These are phyloP conservation scores for Struthio camelus DNA, from an alignment of 2,113 vertebrate species.

Conservation along the genomic window DNA sequence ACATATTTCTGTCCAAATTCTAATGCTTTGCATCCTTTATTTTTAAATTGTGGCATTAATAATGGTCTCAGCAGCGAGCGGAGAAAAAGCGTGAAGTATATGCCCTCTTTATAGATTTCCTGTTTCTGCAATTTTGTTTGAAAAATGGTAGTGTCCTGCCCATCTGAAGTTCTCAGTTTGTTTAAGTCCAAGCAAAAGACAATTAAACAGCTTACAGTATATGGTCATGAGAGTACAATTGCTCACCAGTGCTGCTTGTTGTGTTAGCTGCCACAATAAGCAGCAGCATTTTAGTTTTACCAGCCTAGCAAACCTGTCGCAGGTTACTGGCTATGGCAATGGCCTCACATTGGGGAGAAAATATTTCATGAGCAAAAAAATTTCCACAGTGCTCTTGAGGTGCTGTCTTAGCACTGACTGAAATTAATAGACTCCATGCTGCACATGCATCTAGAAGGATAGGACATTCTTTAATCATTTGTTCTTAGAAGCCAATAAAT, in stretches of 20 bases:
- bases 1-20: neutral
- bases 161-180: slow-evolving; percentile 42
- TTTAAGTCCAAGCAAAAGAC: slow-evolving; percentile 48
- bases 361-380: neutral
- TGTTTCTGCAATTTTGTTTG: slow-evolving; percentile 40
- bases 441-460: neutral
- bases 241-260: neutral
- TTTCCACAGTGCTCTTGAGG: neutral
- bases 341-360: slow-evolving; percentile 2
- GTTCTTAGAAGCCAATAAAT: slow-evolving; percentile 37
- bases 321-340: slow-evolving; percentile 5
- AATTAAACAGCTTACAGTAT: slow-evolving; percentile 43
- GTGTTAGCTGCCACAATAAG: neutral
- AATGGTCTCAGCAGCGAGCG: slow-evolving; percentile 29
- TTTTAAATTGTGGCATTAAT: slow-evolving; percentile 58
- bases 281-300: neutral
- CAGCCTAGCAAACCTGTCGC: neutral
- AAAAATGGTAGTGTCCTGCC: slow-evolving; percentile 56
- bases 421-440: neutral
- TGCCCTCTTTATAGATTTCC: slow-evolving; percentile 55
- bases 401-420: slow-evolving; percentile 48
- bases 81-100: slow-evolving; percentile 29
- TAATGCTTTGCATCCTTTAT: slow-evolving; percentile 44
- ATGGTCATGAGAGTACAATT: slow-evolving; percentile 25
- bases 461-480: slow-evolving; percentile 2